Percentiles rank a stretch among this genome's conserved stretches.
Evolutionary conservation across 2,888 invertebrate genomes (phyloP).

Genomic region (Zhuqinia jingwanae): DNA sequence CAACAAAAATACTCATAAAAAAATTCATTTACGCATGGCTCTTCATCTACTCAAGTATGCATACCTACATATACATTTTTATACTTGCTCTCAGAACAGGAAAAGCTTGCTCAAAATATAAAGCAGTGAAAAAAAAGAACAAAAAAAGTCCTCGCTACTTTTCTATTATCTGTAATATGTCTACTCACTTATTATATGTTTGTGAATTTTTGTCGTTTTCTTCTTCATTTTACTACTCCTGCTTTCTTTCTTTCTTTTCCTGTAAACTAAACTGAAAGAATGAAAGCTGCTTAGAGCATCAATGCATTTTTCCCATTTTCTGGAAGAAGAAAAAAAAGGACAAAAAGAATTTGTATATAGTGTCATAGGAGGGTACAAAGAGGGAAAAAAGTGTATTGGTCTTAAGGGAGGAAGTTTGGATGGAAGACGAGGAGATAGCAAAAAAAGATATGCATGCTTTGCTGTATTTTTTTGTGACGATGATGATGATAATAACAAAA

Average conservation of each 20-base stretch:
- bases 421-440: constrained; percentile 5
- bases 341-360: no score
- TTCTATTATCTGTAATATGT: no score
- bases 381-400: constrained; percentile 22
- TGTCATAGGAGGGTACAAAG: no score
- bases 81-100: constrained; percentile 42
- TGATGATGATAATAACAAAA: constrained; percentile 13
- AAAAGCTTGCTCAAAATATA: constrained; percentile 17
- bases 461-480: constrained; percentile 2
- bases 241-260: no score
- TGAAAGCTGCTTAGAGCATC: not conserved
- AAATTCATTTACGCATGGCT: no score
- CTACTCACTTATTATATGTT: constrained; percentile 22
- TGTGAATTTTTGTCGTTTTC: constrained; percentile 32
- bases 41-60: constrained; percentile 1
- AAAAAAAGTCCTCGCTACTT: no score
- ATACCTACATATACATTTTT: not conserved
- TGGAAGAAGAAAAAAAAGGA: not conserved
- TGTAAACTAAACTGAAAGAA: not conserved
- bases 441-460: constrained; percentile 42
- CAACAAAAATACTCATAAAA: no score
- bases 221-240: not conserved
- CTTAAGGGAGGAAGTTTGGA: constrained; percentile 49
- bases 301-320: constrained; percentile 4
- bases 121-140: constrained; percentile 46